phyloP scores from a whole-genome alignment of 2,113 vertebrate genomes.

The Halichoerus grypus region DNA sequence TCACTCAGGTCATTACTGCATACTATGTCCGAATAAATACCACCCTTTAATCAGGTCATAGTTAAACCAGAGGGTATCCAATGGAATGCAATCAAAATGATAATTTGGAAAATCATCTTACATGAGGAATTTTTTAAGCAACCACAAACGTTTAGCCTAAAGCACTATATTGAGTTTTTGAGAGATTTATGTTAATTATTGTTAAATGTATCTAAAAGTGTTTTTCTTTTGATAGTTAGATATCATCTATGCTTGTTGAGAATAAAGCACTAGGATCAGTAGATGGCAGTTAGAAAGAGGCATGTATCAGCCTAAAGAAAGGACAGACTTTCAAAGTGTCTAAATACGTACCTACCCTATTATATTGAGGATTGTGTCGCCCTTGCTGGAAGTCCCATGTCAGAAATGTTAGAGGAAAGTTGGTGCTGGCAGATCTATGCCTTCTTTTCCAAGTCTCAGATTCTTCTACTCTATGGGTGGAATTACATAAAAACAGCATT shows the following conservation, averaged over 20 bases:
- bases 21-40: background rate
- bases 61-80: background rate
- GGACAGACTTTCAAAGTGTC: background rate
- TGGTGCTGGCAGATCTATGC: background rate
- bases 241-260: background rate
- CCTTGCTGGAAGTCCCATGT: accelerated
- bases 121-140: background rate
- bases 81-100: background rate
- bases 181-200: background rate
- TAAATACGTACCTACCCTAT: background rate
- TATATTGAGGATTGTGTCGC: background rate
- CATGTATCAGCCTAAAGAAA: background rate
- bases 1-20: background rate
- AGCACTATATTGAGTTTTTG: background rate
- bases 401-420: background rate
- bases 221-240: background rate
- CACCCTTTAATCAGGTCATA: background rate
- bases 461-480: background rate
- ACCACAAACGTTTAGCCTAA: background rate
- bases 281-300: background rate
- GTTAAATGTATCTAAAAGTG: background rate
- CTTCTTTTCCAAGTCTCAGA: background rate
- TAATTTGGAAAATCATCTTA: background rate
- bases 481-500: slow-evolving; percentile 16
- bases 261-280: background rate